phyloP scores from a whole-genome alignment of 2,888 invertebrate genomes.

The Troilus luridus region DNA sequence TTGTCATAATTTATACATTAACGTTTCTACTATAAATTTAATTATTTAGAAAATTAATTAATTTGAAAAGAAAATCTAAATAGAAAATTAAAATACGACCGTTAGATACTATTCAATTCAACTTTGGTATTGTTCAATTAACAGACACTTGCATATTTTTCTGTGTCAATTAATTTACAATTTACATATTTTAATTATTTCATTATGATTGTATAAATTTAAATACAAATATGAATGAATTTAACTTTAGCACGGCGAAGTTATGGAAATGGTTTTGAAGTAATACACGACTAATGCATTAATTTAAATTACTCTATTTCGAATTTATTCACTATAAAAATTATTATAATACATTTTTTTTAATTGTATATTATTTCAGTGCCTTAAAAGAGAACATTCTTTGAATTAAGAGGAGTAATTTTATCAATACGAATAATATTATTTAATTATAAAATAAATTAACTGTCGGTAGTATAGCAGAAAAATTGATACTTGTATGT shows the following conservation, averaged over 20 bases:
- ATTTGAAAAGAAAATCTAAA: neutral
- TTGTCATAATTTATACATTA: too few species aligned
- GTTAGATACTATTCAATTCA: neutral
- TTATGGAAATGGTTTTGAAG: neutral
- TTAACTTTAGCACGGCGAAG: neutral
- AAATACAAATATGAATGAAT: neutral
- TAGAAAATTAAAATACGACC: neutral
- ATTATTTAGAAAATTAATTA: too few species aligned
- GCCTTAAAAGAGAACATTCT: neutral
- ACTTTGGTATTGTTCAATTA: neutral
- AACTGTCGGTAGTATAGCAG: too few species aligned
- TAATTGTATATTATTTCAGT: neutral
- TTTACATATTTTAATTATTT: constrained; percentile 18
- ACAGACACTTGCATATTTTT: neutral
- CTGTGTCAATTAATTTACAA: neutral
- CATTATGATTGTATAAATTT: neutral
- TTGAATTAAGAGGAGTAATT: neutral
- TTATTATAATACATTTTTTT: neutral
- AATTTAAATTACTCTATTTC: neutral
- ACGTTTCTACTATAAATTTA: too few species aligned
- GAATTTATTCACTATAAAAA: neutral
- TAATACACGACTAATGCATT: neutral
- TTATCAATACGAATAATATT: neutral
- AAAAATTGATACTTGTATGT: too few species aligned
- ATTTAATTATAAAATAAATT: too few species aligned